Evolutionary conservation across 2,113 vertebrate genomes (phyloP).

Genomic region (Platanista minor): DNA sequence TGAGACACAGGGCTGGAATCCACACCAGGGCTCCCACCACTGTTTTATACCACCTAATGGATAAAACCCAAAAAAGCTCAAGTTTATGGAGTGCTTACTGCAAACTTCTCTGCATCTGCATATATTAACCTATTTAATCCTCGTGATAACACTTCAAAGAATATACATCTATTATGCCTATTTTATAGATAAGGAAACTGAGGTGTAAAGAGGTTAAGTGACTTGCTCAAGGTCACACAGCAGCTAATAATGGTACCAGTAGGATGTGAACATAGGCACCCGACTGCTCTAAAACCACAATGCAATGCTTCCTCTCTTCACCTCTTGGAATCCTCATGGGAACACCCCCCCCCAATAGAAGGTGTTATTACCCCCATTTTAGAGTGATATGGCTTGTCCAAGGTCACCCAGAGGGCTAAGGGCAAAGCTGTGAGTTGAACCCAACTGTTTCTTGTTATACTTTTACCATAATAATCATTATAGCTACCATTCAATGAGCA

Average conservation of each 20-base stretch:
- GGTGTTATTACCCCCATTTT: neutral
- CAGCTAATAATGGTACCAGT: neutral
- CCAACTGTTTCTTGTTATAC: neutral
- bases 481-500: neutral
- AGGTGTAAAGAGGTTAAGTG: neutral
- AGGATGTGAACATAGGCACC: too few species aligned
- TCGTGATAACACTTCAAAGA: neutral
- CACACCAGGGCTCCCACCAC: neutral
- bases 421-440: neutral
- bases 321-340: neutral
- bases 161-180: neutral
- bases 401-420: neutral
- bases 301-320: fast-evolving
- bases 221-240: neutral
- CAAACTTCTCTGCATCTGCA: neutral
- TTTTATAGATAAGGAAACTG: neutral
- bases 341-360: too few species aligned
- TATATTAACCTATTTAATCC: neutral
- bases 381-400: neutral
- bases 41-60: fast-evolving
- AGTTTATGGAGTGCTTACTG: neutral
- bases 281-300: neutral
- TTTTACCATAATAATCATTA: neutral
- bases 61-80: neutral
- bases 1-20: neutral